These are phyloP conservation scores for Resseliella maxima DNA, from an alignment of 2,888 invertebrate genomes.

Conservation along the genomic window DNA sequence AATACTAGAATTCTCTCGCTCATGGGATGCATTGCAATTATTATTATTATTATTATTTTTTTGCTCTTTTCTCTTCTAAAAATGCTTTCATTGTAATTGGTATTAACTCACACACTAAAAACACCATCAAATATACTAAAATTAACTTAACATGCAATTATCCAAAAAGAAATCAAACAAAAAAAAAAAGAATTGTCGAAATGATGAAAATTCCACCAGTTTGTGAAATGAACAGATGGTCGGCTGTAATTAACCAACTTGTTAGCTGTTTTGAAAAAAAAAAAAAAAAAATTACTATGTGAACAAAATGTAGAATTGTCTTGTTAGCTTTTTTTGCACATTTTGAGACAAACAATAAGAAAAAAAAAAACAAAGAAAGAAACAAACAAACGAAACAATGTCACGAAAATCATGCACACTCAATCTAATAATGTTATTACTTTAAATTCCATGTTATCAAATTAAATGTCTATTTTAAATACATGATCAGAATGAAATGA, in stretches of 20 bases:
- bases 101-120: background rate
- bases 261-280: background rate
- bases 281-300: background rate
- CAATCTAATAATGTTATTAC: slow-evolving; percentile 24
- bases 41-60: background rate
- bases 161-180: background rate
- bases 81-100: slow-evolving; percentile 18
- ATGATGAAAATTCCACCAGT: no score
- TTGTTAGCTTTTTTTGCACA: slow-evolving; percentile 43
- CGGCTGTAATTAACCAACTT: slow-evolving; percentile 4
- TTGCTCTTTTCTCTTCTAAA: background rate
- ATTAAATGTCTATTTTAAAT: slow-evolving; percentile 55
- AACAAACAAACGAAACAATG: background rate
- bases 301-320: slow-evolving; percentile 37
- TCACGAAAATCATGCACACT: background rate
- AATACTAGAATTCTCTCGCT: slow-evolving; percentile 4
- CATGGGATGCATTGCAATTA: background rate
- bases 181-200: no score
- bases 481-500: background rate
- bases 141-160: background rate
- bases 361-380: background rate
- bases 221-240: background rate
- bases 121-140: background rate
- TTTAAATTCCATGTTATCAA: slow-evolving; percentile 49
- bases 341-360: background rate